Percentiles rank a stretch among this genome's conserved stretches.
These are phyloP conservation scores for Phenacoccus solenopsis DNA, from an alignment of 1,140 invertebrate species.

Conservation along the genomic window DNA sequence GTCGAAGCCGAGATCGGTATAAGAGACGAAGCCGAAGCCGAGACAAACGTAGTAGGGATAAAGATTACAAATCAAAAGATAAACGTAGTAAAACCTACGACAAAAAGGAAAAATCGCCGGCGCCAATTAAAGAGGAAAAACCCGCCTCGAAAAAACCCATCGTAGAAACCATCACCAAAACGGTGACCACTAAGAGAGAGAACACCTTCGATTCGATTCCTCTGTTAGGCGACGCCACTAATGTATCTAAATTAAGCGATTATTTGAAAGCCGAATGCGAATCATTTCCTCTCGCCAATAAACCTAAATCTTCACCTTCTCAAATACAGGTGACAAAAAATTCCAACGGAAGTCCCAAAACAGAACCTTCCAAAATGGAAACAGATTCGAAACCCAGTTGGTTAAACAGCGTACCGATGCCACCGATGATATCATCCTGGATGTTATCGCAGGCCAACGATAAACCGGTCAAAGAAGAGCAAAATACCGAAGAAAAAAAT, in stretches of 20 bases:
- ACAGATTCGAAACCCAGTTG: neutral
- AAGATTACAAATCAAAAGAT: neutral
- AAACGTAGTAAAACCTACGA: neutral
- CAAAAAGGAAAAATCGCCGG: neutral
- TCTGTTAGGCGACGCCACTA: no score
- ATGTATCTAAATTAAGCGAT: no score
- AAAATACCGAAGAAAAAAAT: neutral
- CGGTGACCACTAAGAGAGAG: no score
- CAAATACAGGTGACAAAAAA: no score
- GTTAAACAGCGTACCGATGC: neutral
- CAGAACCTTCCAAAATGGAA: no score
- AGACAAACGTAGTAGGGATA: slow-evolving; percentile 19
- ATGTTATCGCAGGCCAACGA: neutral
- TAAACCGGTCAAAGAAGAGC: no score
- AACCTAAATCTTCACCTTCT: no score
- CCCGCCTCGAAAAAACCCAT: neutral
- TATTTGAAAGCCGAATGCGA: no score
- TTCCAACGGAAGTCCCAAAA: no score
- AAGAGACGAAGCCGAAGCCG: slow-evolving; percentile 31
- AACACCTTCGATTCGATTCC: no score
- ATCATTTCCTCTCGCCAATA: no score
- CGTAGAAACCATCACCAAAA: no score
- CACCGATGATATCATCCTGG: neutral
- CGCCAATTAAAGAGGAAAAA: neutral
- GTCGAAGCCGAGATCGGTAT: slow-evolving; percentile 27